A percentile compares a stretch with the other conserved stretches of the same genome.
Evolutionary conservation across 2,797 vertebrate genomes (phyloP).

Genomic region (Rachycentron canadum): DNA sequence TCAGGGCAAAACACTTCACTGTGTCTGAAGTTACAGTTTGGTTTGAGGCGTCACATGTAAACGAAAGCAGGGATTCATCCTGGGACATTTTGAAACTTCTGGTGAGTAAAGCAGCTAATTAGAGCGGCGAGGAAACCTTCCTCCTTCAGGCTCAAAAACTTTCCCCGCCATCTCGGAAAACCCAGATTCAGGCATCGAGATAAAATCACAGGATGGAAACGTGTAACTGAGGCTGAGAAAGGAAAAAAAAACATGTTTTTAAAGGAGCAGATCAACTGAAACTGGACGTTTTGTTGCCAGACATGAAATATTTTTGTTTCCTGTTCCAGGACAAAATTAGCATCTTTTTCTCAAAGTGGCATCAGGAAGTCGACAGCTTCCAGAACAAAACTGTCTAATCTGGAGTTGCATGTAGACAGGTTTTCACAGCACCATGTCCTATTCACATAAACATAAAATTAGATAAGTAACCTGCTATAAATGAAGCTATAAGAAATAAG

Average conservation of each 20-base stretch:
- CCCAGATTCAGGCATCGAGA: not conserved
- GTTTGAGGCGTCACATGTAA: constrained; percentile 22
- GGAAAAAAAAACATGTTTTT: no score
- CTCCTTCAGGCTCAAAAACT: constrained; percentile 16
- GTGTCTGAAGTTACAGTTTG: constrained; percentile 13
- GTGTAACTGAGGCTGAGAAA: not conserved
- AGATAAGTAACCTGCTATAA: no score
- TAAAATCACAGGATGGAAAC: not conserved
- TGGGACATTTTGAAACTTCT: constrained; percentile 15
- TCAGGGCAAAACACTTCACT: not conserved
- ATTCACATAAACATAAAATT: no score
- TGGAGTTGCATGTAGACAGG: no score
- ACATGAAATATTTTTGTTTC: not conserved
- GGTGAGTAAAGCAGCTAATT: constrained; percentile 36
- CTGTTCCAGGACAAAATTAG: not conserved
- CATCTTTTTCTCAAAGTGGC: not conserved
- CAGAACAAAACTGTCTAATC: no score
- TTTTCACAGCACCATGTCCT: no score
- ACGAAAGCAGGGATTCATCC: constrained; percentile 12
- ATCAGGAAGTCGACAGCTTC: no score
- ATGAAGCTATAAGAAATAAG: no score
- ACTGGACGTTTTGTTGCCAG: no score
- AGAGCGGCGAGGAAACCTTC: not conserved
- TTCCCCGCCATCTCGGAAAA: not conserved
- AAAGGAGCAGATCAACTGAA: not conserved